Percentiles rank a stretch among this genome's conserved stretches.
These are phyloP conservation scores for Chrysogorgia sp. DNA, from an alignment of 92 coral and sea anemone species.

Conservation along the genomic window DNA sequence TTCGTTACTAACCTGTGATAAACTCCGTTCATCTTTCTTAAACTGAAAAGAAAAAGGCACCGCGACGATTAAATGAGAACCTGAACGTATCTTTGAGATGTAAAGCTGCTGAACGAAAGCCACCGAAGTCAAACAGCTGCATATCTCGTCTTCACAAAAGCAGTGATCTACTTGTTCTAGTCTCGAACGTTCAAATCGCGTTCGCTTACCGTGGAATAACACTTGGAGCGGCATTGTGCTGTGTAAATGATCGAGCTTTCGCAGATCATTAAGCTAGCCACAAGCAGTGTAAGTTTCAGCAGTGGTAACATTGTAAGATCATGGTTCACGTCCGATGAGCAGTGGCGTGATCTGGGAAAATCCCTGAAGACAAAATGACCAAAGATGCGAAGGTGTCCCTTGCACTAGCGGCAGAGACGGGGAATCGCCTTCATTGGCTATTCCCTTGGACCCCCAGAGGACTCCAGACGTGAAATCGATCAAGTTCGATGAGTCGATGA, in stretches of 20 bases:
- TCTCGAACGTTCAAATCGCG: no score
- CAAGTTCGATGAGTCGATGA: slow-evolving; percentile 17
- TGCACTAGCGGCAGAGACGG: background rate
- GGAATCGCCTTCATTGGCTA: slow-evolving; percentile 40
- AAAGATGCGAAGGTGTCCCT: slow-evolving; percentile 1
- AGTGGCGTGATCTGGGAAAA: slow-evolving; percentile 21
- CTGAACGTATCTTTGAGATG: no score
- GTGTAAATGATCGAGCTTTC: slow-evolving; percentile 23
- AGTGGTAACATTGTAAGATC: background rate
- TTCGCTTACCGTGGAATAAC: slow-evolving; percentile 10
- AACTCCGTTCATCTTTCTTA: background rate
- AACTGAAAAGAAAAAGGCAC: background rate
- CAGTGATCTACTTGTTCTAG: no score
- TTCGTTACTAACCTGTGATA: slow-evolving; percentile 16
- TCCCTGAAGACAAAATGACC: background rate
- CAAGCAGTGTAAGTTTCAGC: background rate
- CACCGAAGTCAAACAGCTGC: no score
- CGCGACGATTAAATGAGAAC: background rate
- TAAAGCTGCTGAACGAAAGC: no score
- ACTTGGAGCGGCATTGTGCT: slow-evolving; percentile 31
- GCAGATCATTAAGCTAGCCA: background rate
- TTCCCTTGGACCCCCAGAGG: slow-evolving; percentile 1
- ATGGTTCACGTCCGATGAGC: background rate
- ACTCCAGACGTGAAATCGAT: background rate
- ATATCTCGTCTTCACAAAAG: no score